Evolutionary conservation across 2,888 invertebrate genomes (phyloP), one percentile per base, ranked within the genome.

Genomic region (Microdon myrmicae): DNA sequence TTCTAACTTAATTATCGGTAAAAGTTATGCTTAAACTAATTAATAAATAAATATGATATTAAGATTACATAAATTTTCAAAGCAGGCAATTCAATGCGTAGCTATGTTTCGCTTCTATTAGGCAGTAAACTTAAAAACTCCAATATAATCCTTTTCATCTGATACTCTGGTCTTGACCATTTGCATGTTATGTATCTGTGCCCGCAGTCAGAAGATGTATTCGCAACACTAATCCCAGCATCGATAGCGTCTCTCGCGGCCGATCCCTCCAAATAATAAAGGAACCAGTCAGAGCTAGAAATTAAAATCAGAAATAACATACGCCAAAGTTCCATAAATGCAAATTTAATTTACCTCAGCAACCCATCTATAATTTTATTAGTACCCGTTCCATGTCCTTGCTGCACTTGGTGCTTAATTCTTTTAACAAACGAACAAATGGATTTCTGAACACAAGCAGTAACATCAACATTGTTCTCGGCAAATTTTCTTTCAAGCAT

Each of bases 371-470:
- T 71, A 16, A 84, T 79, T 71, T 82, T 82, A 55, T 81, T 81
- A 2, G 74, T 71, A 45, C 81, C 81, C 1, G 78, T 74, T 1
- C 77, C 82, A 16, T 72, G 68, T 2, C 82, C 81, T 7, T 39
- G 70, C 1, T 70, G 69, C 2, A 82, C 76, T 58, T 78, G 79
- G 0, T 69, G 71, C 1, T 79, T 73, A 7, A 82, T 79, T 1
- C 74, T 77, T 45, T 81, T 79, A 8, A 83, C 78, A 44, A 80
- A 77, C 67, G 79, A 79, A 67, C 88, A 88, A 19, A 86, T 80
- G 3, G 82, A 81, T 45, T 84, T 81, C 73, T 87, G 87, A 67
- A 84, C 80, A 69, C 88, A 88, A 1, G 83, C 81, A 0, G 84
- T 83, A 2, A 86, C 78, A 71, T 87, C 85, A 12, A 87, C 82